Base-by-base conservation (phyloP, 2,888 invertebrate species). In the Tupiocoris notatus region DNA sequence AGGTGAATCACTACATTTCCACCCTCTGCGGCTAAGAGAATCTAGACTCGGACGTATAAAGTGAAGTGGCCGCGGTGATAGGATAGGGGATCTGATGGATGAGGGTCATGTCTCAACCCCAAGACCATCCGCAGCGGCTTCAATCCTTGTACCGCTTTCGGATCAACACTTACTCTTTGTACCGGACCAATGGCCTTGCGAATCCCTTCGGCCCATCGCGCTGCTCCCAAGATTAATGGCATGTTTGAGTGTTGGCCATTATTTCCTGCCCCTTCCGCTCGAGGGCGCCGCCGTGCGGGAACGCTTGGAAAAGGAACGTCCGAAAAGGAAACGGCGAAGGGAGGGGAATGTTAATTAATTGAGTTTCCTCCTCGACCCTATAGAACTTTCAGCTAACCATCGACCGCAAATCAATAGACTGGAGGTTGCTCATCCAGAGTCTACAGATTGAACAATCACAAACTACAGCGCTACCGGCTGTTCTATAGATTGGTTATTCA, bases 211-310 rank as follows among this genome's bases (percentile, higher is more conserved):
- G n/a, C 70, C 24, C 70, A n/a, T 23, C 20, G 17, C 70, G 24
- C 59, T n/a, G 59, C 24, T 24, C 18, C 59, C 3, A 70, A 70
- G 70, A 70, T 70, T 70, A 70, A 70, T 70, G 70, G 70, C 70
- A 23, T 59, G 70, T 70, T 70, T 70, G 70, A 70, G 70, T 59
- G 70, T 70, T 58, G 70, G 58, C 70, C 23, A 70, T 70, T 70
- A 24, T 70, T 70, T n/a, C n/a, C 70, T 70, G 70, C 70, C 68
- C 70, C 59, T 58, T 39, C 70, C 24, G 58, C 70, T 2, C 18
- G 0, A 1, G 57, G 54, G 17, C 57, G 70, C 7, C 24, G 24
- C 18, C n/a, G n/a, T n/a, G n/a, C n/a, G n/a, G n/a, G n/a, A n/a
- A n/a, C n/a, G n/a, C n/a, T n/a, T n/a, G 54, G 54, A 54, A 54